Evolutionary conservation across 2,797 vertebrate species (phyloP).

Genomic region (Poecile montanus): DNA sequence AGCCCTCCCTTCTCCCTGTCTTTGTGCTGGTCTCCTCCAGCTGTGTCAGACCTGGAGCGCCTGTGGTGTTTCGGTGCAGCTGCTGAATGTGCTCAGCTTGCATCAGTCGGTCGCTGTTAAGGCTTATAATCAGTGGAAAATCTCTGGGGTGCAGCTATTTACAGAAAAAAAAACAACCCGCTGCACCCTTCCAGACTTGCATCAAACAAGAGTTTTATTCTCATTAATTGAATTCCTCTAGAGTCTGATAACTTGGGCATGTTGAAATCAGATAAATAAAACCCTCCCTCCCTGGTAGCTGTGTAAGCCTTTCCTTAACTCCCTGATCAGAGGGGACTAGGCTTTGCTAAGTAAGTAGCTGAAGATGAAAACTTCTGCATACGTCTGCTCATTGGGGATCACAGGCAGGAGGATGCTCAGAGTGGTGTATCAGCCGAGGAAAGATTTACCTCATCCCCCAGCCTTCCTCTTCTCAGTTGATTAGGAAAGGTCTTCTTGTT

Average conservation of each 20-base stretch:
- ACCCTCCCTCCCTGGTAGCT: conserved; percentile 39
- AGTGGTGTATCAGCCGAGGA: neutral
- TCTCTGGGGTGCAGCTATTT: conserved; percentile 60
- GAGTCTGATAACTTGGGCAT: conserved; percentile 56
- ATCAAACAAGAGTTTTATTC: conserved; percentile 63
- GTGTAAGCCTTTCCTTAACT: conserved; percentile 58
- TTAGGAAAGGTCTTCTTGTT: neutral
- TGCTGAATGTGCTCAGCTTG: neutral
- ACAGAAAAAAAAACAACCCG: neutral
- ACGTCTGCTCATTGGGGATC: neutral
- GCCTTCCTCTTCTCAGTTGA: neutral
- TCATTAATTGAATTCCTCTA: conserved; percentile 65
- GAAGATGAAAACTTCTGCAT: conserved; percentile 50
- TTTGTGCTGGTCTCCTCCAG: neutral
- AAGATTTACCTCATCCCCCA: neutral
- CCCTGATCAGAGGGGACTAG: conserved; percentile 38
- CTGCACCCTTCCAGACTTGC: conserved; percentile 46
- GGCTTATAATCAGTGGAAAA: conserved; percentile 26
- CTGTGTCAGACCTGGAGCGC: neutral
- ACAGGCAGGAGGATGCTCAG: neutral
- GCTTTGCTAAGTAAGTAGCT: conserved; percentile 23
- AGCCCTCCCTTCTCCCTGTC: neutral
- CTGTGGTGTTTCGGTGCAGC: neutral
- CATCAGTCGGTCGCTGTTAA: neutral
- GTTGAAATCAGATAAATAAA: conserved; percentile 69